phyloP scores from a whole-genome alignment of 2,888 invertebrate genomes.

The Parnassius smintheus region DNA sequence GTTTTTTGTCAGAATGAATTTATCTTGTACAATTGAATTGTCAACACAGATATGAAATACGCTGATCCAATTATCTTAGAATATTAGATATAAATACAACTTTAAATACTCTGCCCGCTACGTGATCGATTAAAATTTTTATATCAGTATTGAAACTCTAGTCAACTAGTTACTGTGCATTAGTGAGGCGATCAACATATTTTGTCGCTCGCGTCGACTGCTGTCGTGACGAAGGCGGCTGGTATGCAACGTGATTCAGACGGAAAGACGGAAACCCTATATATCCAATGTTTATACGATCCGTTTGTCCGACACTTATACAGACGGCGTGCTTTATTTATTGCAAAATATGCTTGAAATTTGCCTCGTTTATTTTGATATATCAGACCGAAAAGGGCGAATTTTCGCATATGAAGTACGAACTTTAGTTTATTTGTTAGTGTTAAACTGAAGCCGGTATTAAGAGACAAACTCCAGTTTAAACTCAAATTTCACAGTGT shows the following conservation, averaged over 20 bases:
- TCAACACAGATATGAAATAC: no score
- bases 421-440: no score
- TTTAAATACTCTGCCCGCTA: no score
- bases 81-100: no score
- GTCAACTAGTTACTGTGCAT: not conserved
- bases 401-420: no score
- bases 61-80: no score
- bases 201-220: conserved; percentile 49
- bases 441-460: no score
- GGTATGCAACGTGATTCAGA: conserved; percentile 79
- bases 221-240: conserved; percentile 71
- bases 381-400: not conserved
- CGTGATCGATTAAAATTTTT: no score
- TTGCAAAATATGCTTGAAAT: not conserved
- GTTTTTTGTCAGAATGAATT: no score
- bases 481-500: no score
- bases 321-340: conserved; percentile 45
- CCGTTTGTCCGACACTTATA: conserved; percentile 57
- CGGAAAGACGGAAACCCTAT: conserved; percentile 77
- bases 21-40: no score
- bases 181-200: conserved; percentile 59
- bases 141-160: not conserved
- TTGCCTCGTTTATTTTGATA: not conserved
- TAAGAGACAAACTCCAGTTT: no score
- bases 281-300: conserved; percentile 73